These are phyloP conservation scores for Geodia barretti DNA, from an alignment of 37 sponge, comb jelly and placozoan genomes.

Conservation along the genomic window DNA sequence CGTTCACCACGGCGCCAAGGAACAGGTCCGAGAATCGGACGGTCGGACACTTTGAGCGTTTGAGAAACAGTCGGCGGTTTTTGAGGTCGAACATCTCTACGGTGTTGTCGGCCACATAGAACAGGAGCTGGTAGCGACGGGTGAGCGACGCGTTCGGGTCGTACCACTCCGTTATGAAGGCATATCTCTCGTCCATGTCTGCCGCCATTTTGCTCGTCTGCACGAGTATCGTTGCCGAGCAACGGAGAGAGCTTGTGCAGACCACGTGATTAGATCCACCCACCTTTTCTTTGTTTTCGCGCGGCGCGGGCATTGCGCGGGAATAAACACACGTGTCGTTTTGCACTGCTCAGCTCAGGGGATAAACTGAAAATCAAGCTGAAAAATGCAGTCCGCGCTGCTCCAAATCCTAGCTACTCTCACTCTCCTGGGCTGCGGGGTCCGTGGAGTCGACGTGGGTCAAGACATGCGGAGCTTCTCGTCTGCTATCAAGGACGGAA, in stretches of 20 bases:
- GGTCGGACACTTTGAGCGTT: conserved; percentile 62
- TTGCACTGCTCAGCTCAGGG: too few relatives aligned
- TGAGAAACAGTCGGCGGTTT: conserved; percentile 84
- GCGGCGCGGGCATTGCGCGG: too few relatives aligned
- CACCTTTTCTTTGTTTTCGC: too few relatives aligned
- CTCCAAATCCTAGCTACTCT: not conserved
- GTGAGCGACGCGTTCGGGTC: conserved; percentile 90
- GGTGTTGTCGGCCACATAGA: conserved; percentile 75
- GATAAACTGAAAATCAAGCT: too few relatives aligned
- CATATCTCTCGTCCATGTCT: conserved; percentile 74
- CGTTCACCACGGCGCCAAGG: conserved; percentile 84
- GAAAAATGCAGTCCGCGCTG: too few relatives aligned
- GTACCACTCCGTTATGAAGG: conserved; percentile 94
- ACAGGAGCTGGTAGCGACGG: conserved; percentile 87
- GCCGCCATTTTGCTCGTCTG: not conserved
- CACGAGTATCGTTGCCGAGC: not conserved
- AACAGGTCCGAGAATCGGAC: conserved; percentile 78
- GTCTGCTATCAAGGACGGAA: conserved; percentile 77
- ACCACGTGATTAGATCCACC: too few relatives aligned
- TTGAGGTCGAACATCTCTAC: conserved; percentile 95
- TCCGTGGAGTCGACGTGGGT: too few relatives aligned
- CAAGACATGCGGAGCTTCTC: conserved; percentile 61
- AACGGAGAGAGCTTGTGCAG: not conserved
- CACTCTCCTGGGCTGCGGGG: not conserved
- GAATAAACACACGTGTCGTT: too few relatives aligned